These are phyloP conservation scores for Zhengitettix transpicula DNA, from an alignment of 2,888 invertebrate species.

Conservation along the genomic window DNA sequence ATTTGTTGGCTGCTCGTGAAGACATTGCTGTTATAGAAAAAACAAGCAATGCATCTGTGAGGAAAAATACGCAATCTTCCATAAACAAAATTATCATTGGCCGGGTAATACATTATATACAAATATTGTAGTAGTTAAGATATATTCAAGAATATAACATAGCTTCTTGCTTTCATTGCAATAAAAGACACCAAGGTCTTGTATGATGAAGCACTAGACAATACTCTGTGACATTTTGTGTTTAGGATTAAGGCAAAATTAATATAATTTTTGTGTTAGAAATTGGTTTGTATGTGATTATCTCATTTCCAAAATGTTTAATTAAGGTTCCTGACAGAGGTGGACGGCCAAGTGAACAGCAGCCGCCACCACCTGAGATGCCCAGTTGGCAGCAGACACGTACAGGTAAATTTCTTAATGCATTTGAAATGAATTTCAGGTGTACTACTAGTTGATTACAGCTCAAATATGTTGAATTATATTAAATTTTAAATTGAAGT, in stretches of 20 bases:
- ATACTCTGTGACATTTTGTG: no score
- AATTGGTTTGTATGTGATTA: neutral
- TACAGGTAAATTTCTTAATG: constrained; percentile 3
- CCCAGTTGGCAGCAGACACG: constrained; percentile 71
- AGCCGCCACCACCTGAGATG: constrained; percentile 93
- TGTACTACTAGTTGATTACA: no score
- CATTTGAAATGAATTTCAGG: no score
- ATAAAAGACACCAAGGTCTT: neutral
- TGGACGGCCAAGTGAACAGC: constrained; percentile 78
- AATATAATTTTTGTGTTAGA: no score
- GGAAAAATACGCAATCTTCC: constrained; percentile 67
- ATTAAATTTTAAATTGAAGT: no score
- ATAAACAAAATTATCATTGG: constrained; percentile 85
- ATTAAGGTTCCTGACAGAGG: constrained; percentile 81
- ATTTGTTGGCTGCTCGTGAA: constrained; percentile 69
- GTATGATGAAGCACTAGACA: no score
- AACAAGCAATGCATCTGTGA: constrained; percentile 70
- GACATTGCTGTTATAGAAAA: constrained; percentile 80
- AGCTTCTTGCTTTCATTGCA: no score
- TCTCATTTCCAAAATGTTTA: constrained; percentile 10
- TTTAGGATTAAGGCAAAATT: no score
- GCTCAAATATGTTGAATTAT: no score
- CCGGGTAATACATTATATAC: constrained; percentile 29
- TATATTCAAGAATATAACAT: no score
- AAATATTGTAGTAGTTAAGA: neutral